These are phyloP conservation scores for Wasmannia auropunctata DNA, from an alignment of 1,140 invertebrate genomes.

Conservation along the genomic window DNA sequence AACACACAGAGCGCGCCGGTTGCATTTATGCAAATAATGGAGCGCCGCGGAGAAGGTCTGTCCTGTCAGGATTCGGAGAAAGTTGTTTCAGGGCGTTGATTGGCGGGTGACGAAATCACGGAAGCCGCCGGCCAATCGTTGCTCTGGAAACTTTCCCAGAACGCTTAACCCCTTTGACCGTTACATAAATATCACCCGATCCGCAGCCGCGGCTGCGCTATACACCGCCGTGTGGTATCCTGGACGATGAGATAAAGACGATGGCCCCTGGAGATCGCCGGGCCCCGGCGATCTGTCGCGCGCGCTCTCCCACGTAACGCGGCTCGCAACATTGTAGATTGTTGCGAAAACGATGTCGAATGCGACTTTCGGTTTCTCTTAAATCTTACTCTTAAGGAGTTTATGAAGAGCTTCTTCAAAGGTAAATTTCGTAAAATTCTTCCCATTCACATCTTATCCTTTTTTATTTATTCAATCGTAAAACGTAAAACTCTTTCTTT, in stretches of 20 bases:
- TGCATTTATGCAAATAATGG: constrained; percentile 64
- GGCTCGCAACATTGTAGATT: not conserved
- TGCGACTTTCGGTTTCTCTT: not conserved
- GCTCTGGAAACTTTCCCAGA: constrained; percentile 78
- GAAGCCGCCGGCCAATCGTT: constrained; percentile 75
- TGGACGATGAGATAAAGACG: constrained; percentile 62
- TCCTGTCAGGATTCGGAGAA: constrained; percentile 77
- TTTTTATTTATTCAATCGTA: not conserved
- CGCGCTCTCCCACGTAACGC: constrained; percentile 49
- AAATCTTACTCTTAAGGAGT: no score
- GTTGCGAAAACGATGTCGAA: not conserved
- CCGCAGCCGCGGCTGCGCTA: constrained; percentile 32
- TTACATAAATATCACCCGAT: constrained; percentile 77
- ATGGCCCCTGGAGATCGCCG: not conserved
- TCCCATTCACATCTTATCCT: not conserved
- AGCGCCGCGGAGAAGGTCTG: constrained; percentile 41
- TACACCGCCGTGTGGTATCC: constrained; percentile 61
- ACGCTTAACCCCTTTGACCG: constrained; percentile 76
- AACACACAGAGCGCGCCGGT: not conserved
- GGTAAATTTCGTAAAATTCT: not conserved
- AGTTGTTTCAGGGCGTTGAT: constrained; percentile 78
- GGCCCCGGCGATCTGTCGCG: constrained; percentile 41
- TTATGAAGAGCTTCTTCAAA: not conserved
- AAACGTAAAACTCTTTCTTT: not conserved
- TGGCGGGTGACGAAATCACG: constrained; percentile 78